These are phyloP conservation scores for Acleris emargana DNA, from an alignment of 2,888 invertebrate species.

Conservation along the genomic window DNA sequence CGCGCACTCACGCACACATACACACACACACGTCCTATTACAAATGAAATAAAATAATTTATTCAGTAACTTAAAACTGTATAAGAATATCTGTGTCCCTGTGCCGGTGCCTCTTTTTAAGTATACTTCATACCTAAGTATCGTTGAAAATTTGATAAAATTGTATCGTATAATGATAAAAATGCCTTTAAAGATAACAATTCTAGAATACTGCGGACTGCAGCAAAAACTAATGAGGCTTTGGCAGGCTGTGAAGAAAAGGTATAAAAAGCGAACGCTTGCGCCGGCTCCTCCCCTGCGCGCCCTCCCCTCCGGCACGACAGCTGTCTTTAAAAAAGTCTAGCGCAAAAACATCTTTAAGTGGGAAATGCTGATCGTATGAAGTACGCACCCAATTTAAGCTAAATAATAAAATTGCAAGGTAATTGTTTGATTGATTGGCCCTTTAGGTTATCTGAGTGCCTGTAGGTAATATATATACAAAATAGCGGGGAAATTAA, in stretches of 20 bases:
- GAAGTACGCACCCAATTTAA: conserved; percentile 26
- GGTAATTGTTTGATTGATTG: neutral
- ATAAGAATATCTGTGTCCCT: too few relatives aligned
- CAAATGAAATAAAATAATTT: too few relatives aligned
- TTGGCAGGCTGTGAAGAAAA: conserved; percentile 22
- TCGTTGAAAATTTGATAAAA: neutral
- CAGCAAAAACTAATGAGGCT: conserved; percentile 27
- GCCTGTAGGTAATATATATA: neutral
- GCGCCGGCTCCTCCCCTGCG: conserved; percentile 45
- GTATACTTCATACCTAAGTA: too few relatives aligned
- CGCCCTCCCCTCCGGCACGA: conserved; percentile 46
- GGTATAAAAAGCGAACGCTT: conserved; percentile 37
- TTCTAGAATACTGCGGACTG: neutral
- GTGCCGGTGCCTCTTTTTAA: too few relatives aligned
- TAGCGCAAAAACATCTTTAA: conserved; percentile 37
- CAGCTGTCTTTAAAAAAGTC: conserved; percentile 56
- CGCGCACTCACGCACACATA: too few relatives aligned
- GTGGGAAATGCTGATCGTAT: conserved; percentile 29
- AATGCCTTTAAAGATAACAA: conserved; percentile 5
- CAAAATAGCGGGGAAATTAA: neutral
- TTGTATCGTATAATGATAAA: conserved; percentile 14
- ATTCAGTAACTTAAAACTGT: too few relatives aligned
- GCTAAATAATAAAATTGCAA: conserved; percentile 7
- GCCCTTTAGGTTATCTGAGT: neutral
- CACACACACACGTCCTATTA: too few relatives aligned